Evolutionary conservation across 2,888 invertebrate species (phyloP), one percentile per base, ranked within the genome.

Genomic region (Cantharis rustica): DNA sequence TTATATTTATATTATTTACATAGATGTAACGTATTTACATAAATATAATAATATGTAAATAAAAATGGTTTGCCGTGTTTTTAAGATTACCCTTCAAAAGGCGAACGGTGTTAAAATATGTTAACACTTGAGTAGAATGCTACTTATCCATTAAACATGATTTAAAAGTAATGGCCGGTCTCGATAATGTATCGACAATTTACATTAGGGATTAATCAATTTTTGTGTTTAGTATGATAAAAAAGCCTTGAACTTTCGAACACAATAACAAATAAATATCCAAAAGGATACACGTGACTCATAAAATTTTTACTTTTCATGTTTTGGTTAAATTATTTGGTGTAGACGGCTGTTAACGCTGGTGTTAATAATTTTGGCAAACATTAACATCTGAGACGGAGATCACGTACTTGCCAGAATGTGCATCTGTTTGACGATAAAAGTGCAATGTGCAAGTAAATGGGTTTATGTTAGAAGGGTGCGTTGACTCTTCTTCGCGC

Each of bases 401-500:
- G 17, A 69, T 31, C 27, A 69, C 47, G 31, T 61, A 17, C 23
- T 16, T 68, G 68, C 68, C 47, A 69, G 10, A 17, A 47, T 71
- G 75, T 64, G 75, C 75, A 75, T 75, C 75, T 75, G 75, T 63
- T 75, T 70, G 64, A 62, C 11, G 27, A 72, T 26, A 73, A 69
- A 61, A 72, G 26, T 20, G 68, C 69, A 74, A 71, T 76, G 62
- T 76, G 73, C 73, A 76, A 76, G 66, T 72, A 69, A 76, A 69
- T 75, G 61, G 77, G 69, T 71, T 71, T 71, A 77, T 74, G 71
- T 77, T 74, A 72, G 77, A 77, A 75, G 63, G 75, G 82, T 82
- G 79, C 82, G 80, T 80, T 81, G 82, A 82, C 83, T 81, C 79
- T 77, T 68, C 75, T 77, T 74, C 72, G 47, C 75, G 80, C 82